These are phyloP conservation scores for Pachycephala philippinensis DNA, from an alignment of 2,113 vertebrate species.

Conservation along the genomic window DNA sequence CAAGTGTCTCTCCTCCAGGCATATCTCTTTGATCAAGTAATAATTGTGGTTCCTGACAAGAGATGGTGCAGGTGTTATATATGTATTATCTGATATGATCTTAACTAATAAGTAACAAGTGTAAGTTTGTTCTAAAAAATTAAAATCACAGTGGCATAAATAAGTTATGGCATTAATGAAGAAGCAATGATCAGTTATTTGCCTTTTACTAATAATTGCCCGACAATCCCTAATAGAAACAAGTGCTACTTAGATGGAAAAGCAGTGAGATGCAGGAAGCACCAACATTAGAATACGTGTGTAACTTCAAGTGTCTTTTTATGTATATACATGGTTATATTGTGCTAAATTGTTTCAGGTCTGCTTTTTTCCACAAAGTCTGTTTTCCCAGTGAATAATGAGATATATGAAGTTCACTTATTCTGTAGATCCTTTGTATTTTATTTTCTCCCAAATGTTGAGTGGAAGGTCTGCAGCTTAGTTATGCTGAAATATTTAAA, in stretches of 20 bases:
- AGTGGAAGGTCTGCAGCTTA: not conserved
- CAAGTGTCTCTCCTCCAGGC: not conserved
- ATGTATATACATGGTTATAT: not conserved
- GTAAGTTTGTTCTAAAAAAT: not conserved
- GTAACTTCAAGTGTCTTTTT: not conserved
- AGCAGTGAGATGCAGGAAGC: not conserved
- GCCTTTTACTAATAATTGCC: not conserved
- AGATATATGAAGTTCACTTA: not conserved
- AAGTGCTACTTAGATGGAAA: not conserved
- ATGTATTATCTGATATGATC: not conserved
- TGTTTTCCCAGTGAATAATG: not conserved
- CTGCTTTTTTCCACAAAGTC: not conserved
- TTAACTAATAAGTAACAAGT: not conserved
- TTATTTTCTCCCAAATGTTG: not conserved
- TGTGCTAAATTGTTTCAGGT: not conserved
- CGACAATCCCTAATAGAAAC: not conserved
- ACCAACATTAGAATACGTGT: not conserved
- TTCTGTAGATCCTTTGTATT: not conserved
- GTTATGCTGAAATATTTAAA: not conserved
- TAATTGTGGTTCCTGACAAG: not conserved
- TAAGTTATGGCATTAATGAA: not conserved
- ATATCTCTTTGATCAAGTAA: not conserved
- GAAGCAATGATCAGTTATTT: not conserved
- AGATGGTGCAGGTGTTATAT: not conserved
- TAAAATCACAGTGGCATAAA: not conserved